These are phyloP conservation scores for Saguinus imperator DNA, from an alignment of 2,113 vertebrate species.

Conservation along the genomic window DNA sequence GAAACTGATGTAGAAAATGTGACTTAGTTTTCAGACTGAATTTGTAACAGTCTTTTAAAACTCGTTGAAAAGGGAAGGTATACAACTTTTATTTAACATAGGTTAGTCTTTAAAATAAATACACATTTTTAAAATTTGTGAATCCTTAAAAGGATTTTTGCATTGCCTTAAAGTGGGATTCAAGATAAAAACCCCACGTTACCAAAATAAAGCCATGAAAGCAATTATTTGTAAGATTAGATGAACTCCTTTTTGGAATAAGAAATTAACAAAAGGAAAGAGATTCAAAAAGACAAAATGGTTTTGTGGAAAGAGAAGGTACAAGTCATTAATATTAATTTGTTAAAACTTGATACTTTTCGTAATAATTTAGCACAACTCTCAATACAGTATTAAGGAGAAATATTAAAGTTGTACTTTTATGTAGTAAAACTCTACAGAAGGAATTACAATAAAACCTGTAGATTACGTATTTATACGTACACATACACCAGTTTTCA, in stretches of 20 bases:
- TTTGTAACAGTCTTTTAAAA: slow-evolving; percentile 17
- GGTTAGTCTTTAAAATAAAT: background rate
- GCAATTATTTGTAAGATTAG: background rate
- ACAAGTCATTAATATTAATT: background rate
- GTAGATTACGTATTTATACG: background rate
- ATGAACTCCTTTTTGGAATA: background rate
- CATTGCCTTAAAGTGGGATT: background rate
- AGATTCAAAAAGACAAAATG: background rate
- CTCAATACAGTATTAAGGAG: background rate
- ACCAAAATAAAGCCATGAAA: slow-evolving; percentile 17
- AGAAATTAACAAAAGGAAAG: background rate
- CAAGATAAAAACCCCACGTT: background rate
- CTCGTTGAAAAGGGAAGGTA: background rate
- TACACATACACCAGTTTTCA: background rate
- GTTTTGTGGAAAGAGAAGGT: background rate
- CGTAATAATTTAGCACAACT: background rate
- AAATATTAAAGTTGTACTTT: slow-evolving; percentile 1
- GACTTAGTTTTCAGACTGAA: slow-evolving; percentile 15
- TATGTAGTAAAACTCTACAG: background rate
- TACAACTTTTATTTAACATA: background rate
- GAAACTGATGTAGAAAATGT: slow-evolving; percentile 13
- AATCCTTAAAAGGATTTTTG: slow-evolving; percentile 1
- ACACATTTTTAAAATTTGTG: background rate
- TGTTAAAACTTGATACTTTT: background rate
- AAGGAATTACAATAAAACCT: background rate